Base-by-base conservation (phyloP, 1,140 invertebrate genomes). In the Nomia melanderi region DNA sequence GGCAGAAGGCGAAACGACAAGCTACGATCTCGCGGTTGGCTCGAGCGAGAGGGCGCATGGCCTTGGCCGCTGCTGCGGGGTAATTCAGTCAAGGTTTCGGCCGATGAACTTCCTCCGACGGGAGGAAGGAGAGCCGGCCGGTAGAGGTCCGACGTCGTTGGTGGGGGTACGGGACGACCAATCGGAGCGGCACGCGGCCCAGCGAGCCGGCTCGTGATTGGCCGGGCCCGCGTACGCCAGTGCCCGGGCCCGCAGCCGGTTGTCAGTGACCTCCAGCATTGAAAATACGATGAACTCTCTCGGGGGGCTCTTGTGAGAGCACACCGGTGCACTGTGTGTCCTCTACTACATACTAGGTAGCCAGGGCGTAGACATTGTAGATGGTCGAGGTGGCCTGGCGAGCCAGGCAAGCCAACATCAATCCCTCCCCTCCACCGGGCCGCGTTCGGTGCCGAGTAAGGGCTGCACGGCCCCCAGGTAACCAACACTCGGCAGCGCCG, bases 41-140 rank as follows among this genome's bases (percentile, higher is more conserved):
- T 81, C 67, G 73, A 82, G 83, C 77, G 83, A 86, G 89, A 87
- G 87, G 85, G 87, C 83, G 86, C 89, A 88, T 93, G 92, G 93
- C 93, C 93, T 94, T 94, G 93, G 93, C 93, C 93, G 93, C 90
- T 88, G 92, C 89, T 90, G 92, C 91, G 93, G 94, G 94, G 94
- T 94, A 94, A 94, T 94, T 94, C 94, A 94, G 94, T 95, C 94
- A 95, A 95, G 94, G 94, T 94, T 94, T 93, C 92, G 93, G 93
- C 89, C 93, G 93, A 93, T 94, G 94, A 94, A 94, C 94, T 93
- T 92, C 87, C 86, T 88, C 81, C 78, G 72, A 57, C 78, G 83
- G 85, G 82, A 87, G 85, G 83, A 85, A 87, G 83, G 79, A 81
- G 81, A 85, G 77, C 63, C 76, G 72, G 74, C 78, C 79, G 75